These are phyloP conservation scores for Acholoe squamosa DNA, from an alignment of 2,888 invertebrate species.

Conservation along the genomic window DNA sequence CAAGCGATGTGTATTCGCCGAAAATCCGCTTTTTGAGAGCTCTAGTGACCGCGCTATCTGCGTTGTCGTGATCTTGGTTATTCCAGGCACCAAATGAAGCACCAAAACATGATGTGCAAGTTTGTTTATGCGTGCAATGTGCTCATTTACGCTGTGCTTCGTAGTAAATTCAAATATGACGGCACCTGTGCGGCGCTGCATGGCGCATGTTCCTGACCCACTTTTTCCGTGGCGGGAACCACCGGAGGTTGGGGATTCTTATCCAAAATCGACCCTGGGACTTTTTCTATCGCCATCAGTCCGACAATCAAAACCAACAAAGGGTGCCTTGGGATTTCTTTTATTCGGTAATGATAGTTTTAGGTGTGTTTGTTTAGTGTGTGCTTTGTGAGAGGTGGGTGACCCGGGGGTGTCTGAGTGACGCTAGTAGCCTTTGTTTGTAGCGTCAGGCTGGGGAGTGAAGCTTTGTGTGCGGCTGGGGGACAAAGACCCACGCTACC, in stretches of 20 bases:
- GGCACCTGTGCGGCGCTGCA: constrained; percentile 35
- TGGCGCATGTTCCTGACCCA: constrained; percentile 62
- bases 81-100: background rate
- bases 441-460: background rate
- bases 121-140: constrained; percentile 26
- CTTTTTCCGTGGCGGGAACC: constrained; percentile 51
- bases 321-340: background rate
- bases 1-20: background rate
- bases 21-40: background rate
- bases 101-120: background rate
- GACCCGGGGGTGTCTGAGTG: background rate
- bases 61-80: background rate
- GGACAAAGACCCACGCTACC: constrained; percentile 39
- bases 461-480: constrained; percentile 9
- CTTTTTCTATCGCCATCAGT: background rate
- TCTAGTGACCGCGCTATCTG: no score
- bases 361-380: background rate
- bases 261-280: background rate
- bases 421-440: constrained; percentile 38
- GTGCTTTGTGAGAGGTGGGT: background rate
- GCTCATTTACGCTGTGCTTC: constrained; percentile 49
- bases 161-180: constrained; percentile 63
- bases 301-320: background rate
- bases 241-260: background rate
- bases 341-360: constrained; percentile 43